Base-by-base conservation (phyloP, 2,797 vertebrate genomes). In the Acipenser transmontanus region DNA sequence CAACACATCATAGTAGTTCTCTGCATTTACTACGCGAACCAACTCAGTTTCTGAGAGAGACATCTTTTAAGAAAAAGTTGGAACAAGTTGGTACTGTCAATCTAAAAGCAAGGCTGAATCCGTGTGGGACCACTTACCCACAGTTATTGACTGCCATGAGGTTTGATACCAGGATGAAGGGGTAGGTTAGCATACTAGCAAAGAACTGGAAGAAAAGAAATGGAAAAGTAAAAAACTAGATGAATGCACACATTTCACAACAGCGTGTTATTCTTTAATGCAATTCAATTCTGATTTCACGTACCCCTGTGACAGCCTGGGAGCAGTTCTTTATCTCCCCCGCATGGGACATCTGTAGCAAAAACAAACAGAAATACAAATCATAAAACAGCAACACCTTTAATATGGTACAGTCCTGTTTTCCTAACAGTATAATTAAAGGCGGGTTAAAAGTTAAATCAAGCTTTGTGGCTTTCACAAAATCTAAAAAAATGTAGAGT, bases 111-210 rank as follows among this genome's bases (percentile, higher is more conserved):
- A 34, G 34, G 2, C 34, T 34, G 4, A 34, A 34, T 34, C 34
- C 34, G 34, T 34, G 8, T 34, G 6, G 0, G 34, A 34, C 1
- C 1, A 90, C 95, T 96, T 77, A 98, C 97, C 95, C 95, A 20
- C 97, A 98, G 84, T 95, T 94, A 78, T 99, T 98, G 70, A 99
- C 93, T 0, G 96, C 94, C 96, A 99, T 98, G 70, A 99, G 82
- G 82, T 97, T 97, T 72, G 97, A 98, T 75, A 98, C 95, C 78
- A 99, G 80, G 70, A 95, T 89, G 9, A 99, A 98, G 5, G 96
- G 97, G 76, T 98, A 98, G 0, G 96, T 98, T 78, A 99, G 81
- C 92, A 98, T 98, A 80, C 95, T 97, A 79, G 95, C 94, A 1
- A 99, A 92, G 79, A 98, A 98, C 96, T 99, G 84, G 7, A 72